Conservation (phyloP, 2,797 vertebrate species). For the Alosa sapidissima region DNA sequence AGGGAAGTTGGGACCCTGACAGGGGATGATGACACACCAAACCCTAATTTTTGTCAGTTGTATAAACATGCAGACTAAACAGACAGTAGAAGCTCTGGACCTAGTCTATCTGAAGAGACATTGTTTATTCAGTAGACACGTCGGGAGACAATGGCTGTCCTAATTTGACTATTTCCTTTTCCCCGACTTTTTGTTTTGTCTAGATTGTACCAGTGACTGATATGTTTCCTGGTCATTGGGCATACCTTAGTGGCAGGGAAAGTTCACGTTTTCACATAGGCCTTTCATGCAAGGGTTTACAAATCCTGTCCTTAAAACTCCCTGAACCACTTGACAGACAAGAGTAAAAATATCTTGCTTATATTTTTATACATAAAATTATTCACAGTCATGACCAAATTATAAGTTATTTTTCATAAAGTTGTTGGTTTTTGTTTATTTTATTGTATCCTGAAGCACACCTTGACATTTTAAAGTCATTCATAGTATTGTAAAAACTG, state of each 20-base stretch:
- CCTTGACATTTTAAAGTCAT: background rate
- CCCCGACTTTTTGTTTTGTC: constrained; percentile 6
- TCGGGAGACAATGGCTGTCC: background rate
- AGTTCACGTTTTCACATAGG: background rate
- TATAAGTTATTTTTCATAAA: background rate
- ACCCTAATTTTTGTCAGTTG: background rate
- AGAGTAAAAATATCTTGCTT: background rate
- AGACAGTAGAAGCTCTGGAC: background rate
- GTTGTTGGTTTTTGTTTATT: background rate
- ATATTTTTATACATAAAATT: constrained; percentile 4
- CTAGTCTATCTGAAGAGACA: constrained; percentile 14
- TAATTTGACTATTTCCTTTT: background rate
- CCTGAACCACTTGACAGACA: constrained; percentile 22
- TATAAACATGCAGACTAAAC: background rate
- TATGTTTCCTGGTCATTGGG: background rate
- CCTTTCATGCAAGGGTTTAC: background rate
- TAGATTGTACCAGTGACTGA: background rate
- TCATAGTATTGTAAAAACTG: constrained; percentile 46
- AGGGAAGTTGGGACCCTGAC: background rate
- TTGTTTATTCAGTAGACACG: constrained; percentile 15
- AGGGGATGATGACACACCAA: background rate
- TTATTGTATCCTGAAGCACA: constrained; percentile 11
- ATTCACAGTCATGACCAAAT: background rate
- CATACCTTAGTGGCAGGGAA: background rate
- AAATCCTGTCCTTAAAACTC: background rate